Evolutionary conservation across 2,888 invertebrate genomes (phyloP), one percentile per base, ranked within the genome.

Genomic region (Actias luna): DNA sequence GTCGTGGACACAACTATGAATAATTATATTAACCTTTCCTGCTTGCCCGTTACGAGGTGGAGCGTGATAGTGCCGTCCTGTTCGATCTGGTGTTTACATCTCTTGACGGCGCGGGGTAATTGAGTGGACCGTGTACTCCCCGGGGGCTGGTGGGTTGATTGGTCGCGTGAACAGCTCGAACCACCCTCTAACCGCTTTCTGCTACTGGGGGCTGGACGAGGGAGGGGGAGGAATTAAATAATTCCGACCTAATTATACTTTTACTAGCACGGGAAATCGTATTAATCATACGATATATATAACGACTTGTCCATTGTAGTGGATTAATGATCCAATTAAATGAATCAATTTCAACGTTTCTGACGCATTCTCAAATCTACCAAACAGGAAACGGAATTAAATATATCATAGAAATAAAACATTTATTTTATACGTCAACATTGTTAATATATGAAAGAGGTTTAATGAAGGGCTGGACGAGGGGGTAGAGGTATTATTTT

Each of bases 121-220:
- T 70, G 72, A 62, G 61, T 62, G 61, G 75, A 66, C 70, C 73
- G 62, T 75, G 77, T 75, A 75, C 52, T 50, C 80, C 14, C 76
- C 33, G 59, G 80, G 74, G 78, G 25, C 68, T 52, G 59, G 42
- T 39, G 62, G 12, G 69, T 64, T 65, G 72, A 74, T 70, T 69
- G 72, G 63, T 42, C 65, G 33, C 39, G 61, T 64, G 64, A 66
- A 69, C 71, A 29, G 29, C 55, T 29, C 29, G 10, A 14, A 22
- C 25, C 22, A 12, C 22, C 46, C 46, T 25, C 46, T 12, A 5
- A 14, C 46, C 25, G 22, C 4, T 3, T 25, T 25, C 10, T 25
- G 25, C 46, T 46, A 39, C 18, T 42, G n/a, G 18, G 16, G n/a
- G n/a, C 33, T 7, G 5, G 8, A 7, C 8, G 33, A 33, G 33